A percentile compares a stretch with the other conserved stretches of the same genome.
Evolutionary conservation across 2,797 vertebrate genomes (phyloP).

Genomic region (Pangasius mekongensis): DNA sequence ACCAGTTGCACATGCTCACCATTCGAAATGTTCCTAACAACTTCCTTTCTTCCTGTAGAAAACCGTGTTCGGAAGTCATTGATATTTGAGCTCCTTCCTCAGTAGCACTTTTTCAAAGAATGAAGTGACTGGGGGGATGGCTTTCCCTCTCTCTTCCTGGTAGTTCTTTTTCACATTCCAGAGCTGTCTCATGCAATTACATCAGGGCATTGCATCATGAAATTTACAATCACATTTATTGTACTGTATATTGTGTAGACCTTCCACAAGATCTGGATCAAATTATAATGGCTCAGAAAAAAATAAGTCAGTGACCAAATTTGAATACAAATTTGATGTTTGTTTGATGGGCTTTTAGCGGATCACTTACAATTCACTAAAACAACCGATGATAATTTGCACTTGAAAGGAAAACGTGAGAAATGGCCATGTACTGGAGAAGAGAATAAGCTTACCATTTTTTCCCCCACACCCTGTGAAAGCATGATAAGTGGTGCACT

Average conservation of each 20-base stretch:
- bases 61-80: slow-evolving; percentile 68
- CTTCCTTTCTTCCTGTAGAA: slow-evolving; percentile 60
- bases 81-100: slow-evolving; percentile 62
- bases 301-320: background rate
- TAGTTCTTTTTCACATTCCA: background rate
- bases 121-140: background rate
- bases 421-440: background rate
- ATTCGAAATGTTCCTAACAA: slow-evolving; percentile 32
- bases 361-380: background rate
- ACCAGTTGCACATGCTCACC: slow-evolving; percentile 7
- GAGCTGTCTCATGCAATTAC: background rate
- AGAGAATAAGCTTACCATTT: background rate
- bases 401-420: background rate
- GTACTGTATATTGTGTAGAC: background rate
- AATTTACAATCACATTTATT: background rate
- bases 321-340: background rate
- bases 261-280: background rate
- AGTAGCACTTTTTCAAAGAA: slow-evolving; percentile 38
- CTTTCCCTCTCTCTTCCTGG: slow-evolving; percentile 1
- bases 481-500: background rate
- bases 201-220: background rate
- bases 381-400: background rate
- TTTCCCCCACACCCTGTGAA: background rate
- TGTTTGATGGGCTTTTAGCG: slow-evolving; percentile 12
- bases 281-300: background rate